Base-by-base conservation (phyloP, 1,140 invertebrate genomes). In the Dendroctonus ponderosae region DNA sequence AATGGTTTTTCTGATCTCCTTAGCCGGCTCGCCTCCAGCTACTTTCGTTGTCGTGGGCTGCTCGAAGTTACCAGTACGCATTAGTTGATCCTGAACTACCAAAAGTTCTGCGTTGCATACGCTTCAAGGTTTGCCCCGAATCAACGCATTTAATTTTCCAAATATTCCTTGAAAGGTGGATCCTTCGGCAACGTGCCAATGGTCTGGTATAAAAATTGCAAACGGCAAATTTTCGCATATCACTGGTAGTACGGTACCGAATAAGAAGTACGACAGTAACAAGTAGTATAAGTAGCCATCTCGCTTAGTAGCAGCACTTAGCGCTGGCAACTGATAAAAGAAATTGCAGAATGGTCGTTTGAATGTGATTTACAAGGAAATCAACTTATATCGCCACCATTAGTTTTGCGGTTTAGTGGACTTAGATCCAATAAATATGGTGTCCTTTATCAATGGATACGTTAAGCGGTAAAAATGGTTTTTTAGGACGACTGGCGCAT, bases 281-380 rank as follows among this genome's bases (percentile, higher is more conserved):
- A 51, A 51, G 15, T 51, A 51, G 50, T 51, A 26, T 26, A 51
- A 51, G 50, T 51, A 51, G 50, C 50, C 50, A 26, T 8, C 42
- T 61, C 26, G 26, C 11, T 14, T 26, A 26, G 26, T 26, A 40
- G 37, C 41, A 61, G n/a, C 50, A 11, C 39, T 61, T 61, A 41
- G 59, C 59, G 50, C 59, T 61, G 7, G 40, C 7, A 61, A 49
- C 15, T 49, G 59, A 38, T 12, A 50, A 61, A 61, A 61, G 59
- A 61, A 61, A 61, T 42, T 9, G 59, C 26, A 61, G 59, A 61
- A 61, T 50, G 42, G 46, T 42, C 11, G n/a, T 14, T 46, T 46
- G 8, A 12, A 9, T 62, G 60, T 51, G 60, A 62, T 62, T 62
- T 62, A 62, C 44, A 62, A 62, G 60, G 44, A 62, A 62, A 62